Base-by-base conservation (phyloP, 1,140 invertebrate species). In the Conopomorpha cramerella region DNA sequence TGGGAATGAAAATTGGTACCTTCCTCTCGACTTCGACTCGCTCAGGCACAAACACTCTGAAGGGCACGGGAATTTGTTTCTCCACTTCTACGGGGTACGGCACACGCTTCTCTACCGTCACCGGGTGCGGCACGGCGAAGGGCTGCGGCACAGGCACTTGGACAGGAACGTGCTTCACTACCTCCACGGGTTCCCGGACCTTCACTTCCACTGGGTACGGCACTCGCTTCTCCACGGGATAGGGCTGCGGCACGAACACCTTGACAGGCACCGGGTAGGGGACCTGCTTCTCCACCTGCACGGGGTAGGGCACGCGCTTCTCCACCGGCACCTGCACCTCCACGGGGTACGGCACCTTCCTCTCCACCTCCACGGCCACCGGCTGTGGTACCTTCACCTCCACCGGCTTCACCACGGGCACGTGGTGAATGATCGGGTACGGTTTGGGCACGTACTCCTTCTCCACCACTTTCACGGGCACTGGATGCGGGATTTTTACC, bases 311-410 rank as follows among this genome's bases (percentile, higher is more conserved):
- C 18, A 81, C 60, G 11, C 73, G 78, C 36, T 77, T 76, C 39
- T 81, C 80, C 0, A 82, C 76, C 0, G 79, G 73, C 16, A 81
- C 78, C 2, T 71, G 78, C 8, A 81, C 77, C 45, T 66, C 81
- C 29, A 86, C 85, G 0, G 80, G 79, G 34, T 78, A 76, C 0
- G 84, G 84, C 2, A 86, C 79, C 16, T 78, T 80, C 51, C 87
- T 87, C 46, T 87, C 85, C 0, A 88, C 78, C 0, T 60, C 62
- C 2, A 81, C 55, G 1, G 66, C 60, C 52, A 52, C 80, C 14
- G 49, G 81, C 14, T 66, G 68, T n/a, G 70, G 70, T 1, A 82
- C 78, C 42, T 72, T 79, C 6, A 79, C 80, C 43, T 79, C 45
- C 0, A 81, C 68, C 1, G 73, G 68, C 39, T 79, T 81, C 2